Evolutionary conservation across 2,113 vertebrate species (phyloP).

Genomic region (Cricetomys ansorgei): DNA sequence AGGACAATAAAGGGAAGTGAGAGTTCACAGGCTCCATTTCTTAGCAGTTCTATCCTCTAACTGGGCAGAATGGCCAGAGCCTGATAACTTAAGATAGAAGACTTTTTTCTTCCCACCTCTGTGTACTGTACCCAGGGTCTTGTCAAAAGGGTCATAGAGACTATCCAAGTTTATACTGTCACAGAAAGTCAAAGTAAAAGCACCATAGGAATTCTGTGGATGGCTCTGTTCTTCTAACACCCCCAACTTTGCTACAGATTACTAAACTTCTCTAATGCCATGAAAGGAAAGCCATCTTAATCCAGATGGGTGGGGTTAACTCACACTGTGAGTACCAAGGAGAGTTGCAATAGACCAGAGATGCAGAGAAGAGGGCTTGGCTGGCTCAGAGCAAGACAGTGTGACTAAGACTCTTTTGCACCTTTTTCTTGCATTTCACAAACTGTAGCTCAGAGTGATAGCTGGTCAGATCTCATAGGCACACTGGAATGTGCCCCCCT

Average conservation of each 20-base stretch:
- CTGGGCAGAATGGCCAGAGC: background rate
- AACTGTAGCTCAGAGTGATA: background rate
- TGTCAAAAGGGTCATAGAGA: background rate
- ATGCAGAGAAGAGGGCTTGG: background rate
- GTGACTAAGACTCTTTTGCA: background rate
- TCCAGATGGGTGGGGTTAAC: background rate
- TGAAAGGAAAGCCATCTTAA: background rate
- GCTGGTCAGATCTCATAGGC: background rate
- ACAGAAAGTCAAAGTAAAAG: background rate
- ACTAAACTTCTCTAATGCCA: background rate
- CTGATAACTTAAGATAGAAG: background rate
- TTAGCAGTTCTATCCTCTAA: background rate
- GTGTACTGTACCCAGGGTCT: background rate
- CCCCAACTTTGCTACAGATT: background rate
- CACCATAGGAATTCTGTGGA: background rate
- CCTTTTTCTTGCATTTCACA: background rate
- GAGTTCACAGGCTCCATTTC: background rate
- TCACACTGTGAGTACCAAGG: no score
- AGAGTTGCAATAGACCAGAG: background rate
- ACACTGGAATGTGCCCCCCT: background rate
- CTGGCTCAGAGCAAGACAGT: background rate
- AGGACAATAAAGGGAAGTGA: slow-evolving; percentile 31
- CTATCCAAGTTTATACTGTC: background rate
- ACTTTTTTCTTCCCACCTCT: background rate
- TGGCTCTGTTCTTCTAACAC: no score